These are phyloP conservation scores for Crypturellus tataupa DNA, from an alignment of 2,797 vertebrate species.

Conservation along the genomic window DNA sequence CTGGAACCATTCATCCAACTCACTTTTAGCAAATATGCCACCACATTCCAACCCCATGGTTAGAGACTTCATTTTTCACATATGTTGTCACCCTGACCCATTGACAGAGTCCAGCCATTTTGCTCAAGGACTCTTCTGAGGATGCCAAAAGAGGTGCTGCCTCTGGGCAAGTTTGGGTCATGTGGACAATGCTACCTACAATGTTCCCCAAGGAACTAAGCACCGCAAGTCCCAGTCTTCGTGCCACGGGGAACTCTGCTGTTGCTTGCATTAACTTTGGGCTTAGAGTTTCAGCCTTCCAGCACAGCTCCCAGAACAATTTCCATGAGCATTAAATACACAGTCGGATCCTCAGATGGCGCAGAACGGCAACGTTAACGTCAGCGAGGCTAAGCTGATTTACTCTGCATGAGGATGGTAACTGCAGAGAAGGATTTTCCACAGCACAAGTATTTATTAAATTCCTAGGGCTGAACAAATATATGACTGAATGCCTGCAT, in stretches of 20 bases:
- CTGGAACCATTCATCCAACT: neutral
- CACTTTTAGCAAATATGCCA: neutral
- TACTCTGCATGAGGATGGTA: neutral
- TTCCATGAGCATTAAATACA: neutral
- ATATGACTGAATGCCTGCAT: rapidly evolving
- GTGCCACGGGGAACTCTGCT: neutral
- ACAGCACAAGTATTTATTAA: neutral
- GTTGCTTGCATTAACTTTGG: neutral
- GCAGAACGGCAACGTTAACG: rapidly evolving
- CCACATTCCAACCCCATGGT: too few species aligned
- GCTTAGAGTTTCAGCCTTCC: neutral
- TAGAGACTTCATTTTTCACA: neutral
- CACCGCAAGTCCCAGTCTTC: neutral
- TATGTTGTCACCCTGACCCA: neutral
- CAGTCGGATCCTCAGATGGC: neutral
- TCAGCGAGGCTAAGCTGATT: neutral
- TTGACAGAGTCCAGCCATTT: neutral
- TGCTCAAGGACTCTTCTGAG: neutral
- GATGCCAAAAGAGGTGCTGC: neutral
- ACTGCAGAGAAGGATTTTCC: conserved; percentile 41
- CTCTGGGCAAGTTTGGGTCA: neutral
- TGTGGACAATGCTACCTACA: too few species aligned
- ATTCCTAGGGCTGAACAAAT: neutral
- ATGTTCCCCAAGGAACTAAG: neutral
- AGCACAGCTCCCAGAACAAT: rapidly evolving